phyloP scores from a whole-genome alignment of 2,888 invertebrate genomes.

The Allophyes oxyacanthae region DNA sequence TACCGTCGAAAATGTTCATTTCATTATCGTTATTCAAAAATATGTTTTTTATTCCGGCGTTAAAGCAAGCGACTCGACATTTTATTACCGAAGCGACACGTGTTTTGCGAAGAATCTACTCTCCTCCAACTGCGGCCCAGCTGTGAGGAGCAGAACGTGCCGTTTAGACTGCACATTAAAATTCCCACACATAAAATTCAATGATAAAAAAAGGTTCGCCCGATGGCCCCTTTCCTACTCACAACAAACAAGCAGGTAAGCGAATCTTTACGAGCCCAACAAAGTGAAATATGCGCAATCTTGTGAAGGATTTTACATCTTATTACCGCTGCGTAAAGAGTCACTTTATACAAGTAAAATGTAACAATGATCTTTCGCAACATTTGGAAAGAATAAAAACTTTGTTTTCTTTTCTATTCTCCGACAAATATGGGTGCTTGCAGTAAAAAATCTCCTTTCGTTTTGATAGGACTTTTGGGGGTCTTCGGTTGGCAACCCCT shows the following conservation, averaged over 20 bases:
- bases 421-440: slow-evolving; percentile 66
- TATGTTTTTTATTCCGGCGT: slow-evolving; percentile 50
- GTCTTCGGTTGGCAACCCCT: slow-evolving; percentile 64
- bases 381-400: slow-evolving; percentile 71
- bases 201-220: slow-evolving; percentile 82
- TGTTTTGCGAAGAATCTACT: slow-evolving; percentile 80
- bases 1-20: slow-evolving; percentile 57
- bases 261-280: slow-evolving; percentile 84
- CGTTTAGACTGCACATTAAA: slow-evolving; percentile 84
- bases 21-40: slow-evolving; percentile 59
- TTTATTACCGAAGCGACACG: slow-evolving; percentile 77
- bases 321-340: slow-evolving; percentile 75
- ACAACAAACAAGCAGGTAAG: slow-evolving; percentile 89
- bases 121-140: slow-evolving; percentile 81
- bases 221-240: slow-evolving; percentile 82
- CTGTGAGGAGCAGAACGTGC: slow-evolving; percentile 86
- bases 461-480: slow-evolving; percentile 61
- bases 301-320: slow-evolving; percentile 79
- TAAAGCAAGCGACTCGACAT: slow-evolving; percentile 58
- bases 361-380: slow-evolving; percentile 68
- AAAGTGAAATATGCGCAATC: slow-evolving; percentile 81
- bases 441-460: slow-evolving; percentile 62
- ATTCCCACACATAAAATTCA: slow-evolving; percentile 88
- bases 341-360: slow-evolving; percentile 70
- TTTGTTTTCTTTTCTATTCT: slow-evolving; percentile 71